These are phyloP conservation scores for Arion vulgaris DNA, from an alignment of 1,140 invertebrate species.

Conservation along the genomic window DNA sequence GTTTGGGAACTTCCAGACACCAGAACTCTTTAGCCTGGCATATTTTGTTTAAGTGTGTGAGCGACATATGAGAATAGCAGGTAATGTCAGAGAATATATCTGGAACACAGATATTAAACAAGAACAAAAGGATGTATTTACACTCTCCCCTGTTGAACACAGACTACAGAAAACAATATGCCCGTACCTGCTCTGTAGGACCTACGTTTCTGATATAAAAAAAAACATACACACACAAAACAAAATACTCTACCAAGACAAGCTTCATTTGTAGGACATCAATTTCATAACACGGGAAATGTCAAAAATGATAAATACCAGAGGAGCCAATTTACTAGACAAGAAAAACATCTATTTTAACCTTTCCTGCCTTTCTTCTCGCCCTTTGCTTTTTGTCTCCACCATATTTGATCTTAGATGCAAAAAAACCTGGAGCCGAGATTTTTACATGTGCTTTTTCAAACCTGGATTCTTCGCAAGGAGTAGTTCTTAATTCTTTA, in stretches of 20 bases:
- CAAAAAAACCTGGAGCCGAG: neutral
- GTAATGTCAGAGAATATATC: neutral
- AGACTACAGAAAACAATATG: neutral
- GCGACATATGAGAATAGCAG: neutral
- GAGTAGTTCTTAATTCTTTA: too few species aligned
- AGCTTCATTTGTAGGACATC: constrained; percentile 1
- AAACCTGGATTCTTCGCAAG: too few species aligned
- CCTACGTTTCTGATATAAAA: neutral
- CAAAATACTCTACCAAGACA: neutral
- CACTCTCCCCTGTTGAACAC: neutral
- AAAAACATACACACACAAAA: neutral
- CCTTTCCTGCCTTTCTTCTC: constrained; percentile 10
- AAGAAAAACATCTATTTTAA: constrained; percentile 19
- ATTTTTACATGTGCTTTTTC: too few species aligned
- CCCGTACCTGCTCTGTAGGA: too few species aligned
- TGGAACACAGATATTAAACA: neutral
- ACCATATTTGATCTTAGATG: neutral
- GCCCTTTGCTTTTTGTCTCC: neutral
- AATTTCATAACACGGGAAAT: constrained; percentile 7
- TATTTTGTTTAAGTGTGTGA: neutral
- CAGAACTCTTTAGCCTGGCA: neutral
- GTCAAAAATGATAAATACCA: constrained; percentile 19
- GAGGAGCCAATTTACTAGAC: neutral
- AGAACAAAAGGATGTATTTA: neutral
- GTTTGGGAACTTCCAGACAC: neutral